phyloP scores from a whole-genome alignment of 2,888 invertebrate genomes.

The Drosophila phalerata region DNA sequence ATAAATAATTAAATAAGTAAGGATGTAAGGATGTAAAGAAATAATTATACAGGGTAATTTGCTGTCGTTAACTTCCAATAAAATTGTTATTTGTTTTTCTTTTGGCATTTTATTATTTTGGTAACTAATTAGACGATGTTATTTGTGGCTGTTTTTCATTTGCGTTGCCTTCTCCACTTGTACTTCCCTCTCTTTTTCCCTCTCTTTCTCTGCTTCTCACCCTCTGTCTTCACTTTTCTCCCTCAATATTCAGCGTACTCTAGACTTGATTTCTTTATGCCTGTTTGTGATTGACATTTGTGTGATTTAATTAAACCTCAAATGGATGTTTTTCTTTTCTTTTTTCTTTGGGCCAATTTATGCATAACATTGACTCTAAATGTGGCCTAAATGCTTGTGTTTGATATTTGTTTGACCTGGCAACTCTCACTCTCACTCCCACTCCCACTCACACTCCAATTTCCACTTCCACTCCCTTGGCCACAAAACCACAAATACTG shows the following conservation, averaged over 20 bases:
- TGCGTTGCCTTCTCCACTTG: background rate
- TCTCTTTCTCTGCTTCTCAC: too few relatives aligned
- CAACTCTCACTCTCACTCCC: background rate
- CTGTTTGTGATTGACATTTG: slow-evolving; percentile 60
- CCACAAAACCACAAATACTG: background rate
- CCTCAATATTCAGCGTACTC: background rate
- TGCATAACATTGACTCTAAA: slow-evolving; percentile 51
- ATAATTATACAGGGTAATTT: slow-evolving; percentile 7
- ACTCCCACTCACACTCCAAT: background rate
- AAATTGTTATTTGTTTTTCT: background rate
- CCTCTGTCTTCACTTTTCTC: background rate
- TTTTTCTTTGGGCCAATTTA: slow-evolving; percentile 55
- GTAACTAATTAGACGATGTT: slow-evolving; percentile 67
- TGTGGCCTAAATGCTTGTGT: slow-evolving; percentile 22
- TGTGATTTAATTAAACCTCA: slow-evolving; percentile 75
- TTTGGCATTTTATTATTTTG: slow-evolving; percentile 41
- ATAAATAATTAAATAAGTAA: too few relatives aligned
- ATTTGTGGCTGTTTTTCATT: slow-evolving; percentile 58
- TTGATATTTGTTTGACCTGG: background rate
- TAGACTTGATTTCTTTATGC: slow-evolving; percentile 20
- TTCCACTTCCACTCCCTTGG: background rate
- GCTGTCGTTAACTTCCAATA: background rate
- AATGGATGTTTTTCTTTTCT: slow-evolving; percentile 54
- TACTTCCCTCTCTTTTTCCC: background rate
- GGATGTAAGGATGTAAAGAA: too few relatives aligned